Evolutionary conservation across 2,888 invertebrate species (phyloP).

Genomic region (Incurvaria masculella): DNA sequence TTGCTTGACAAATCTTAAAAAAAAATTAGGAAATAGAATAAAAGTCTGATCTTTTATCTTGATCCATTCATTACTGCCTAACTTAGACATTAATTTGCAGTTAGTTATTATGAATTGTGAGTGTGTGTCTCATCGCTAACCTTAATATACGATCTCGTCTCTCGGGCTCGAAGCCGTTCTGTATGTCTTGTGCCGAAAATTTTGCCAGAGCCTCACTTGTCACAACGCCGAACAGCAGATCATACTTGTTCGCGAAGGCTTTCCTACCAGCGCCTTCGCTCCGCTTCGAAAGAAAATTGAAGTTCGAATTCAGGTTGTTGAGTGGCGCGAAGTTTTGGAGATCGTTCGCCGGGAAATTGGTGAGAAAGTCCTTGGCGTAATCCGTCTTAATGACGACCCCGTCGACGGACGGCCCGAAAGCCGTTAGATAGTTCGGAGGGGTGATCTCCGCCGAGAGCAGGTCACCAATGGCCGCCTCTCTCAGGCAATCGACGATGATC

Average conservation of each 20-base stretch:
- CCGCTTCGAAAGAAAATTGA: constrained; percentile 57
- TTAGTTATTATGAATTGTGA: too few species aligned
- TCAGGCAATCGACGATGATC: constrained; percentile 77
- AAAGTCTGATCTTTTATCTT: too few species aligned
- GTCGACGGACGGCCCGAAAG: constrained; percentile 92
- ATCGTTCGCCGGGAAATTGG: constrained; percentile 65
- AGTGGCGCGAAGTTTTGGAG: constrained; percentile 61
- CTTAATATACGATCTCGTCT: constrained; percentile 79
- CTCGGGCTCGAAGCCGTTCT: constrained; percentile 85
- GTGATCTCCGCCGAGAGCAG: constrained; percentile 72
- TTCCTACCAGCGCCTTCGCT: constrained; percentile 61
- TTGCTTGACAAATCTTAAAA: too few species aligned
- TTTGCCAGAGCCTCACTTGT: constrained; percentile 91
- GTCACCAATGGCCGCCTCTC: constrained; percentile 71
- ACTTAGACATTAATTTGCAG: too few species aligned
- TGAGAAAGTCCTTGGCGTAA: constrained; percentile 75
- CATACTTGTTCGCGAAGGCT: constrained; percentile 66
- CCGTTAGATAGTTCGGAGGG: constrained; percentile 78
- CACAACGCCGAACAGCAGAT: constrained; percentile 88
- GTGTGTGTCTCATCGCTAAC: constrained; percentile 26
- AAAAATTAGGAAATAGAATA: too few species aligned
- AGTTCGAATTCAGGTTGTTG: constrained; percentile 49
- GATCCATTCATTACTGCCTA: too few species aligned
- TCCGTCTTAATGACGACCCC: constrained; percentile 91
- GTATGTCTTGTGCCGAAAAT: constrained; percentile 79